Evolutionary conservation across 1,140 invertebrate species (phyloP).

Genomic region (Sinonovacula constricta): DNA sequence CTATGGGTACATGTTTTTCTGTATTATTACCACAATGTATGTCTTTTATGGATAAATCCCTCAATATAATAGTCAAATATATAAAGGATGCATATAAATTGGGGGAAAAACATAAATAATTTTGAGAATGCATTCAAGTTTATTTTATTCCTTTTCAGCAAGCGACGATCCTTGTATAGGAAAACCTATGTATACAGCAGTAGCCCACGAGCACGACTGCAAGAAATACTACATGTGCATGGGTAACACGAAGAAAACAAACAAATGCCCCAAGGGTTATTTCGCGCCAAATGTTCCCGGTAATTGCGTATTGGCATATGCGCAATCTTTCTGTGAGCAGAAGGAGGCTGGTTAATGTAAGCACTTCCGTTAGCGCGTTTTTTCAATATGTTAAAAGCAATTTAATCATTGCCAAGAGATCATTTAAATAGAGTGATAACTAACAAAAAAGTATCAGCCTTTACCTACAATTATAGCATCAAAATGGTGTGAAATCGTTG

Average conservation of each 20-base stretch:
- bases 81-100: too few relatives aligned
- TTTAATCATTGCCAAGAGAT: too few relatives aligned
- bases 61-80: background rate
- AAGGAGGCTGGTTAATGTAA: too few relatives aligned
- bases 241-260: constrained; percentile 23
- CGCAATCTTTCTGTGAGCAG: constrained; percentile 38
- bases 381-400: too few relatives aligned
- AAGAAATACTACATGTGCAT: constrained; percentile 46
- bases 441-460: too few relatives aligned
- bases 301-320: constrained; percentile 43
- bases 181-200: constrained; percentile 14
- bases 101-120: too few relatives aligned
- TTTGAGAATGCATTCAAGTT: background rate
- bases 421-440: too few relatives aligned
- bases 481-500: too few relatives aligned
- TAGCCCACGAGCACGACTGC: constrained; percentile 41
- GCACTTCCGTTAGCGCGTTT: too few relatives aligned
- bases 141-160: background rate
- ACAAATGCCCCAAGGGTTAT: constrained; percentile 40
- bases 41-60: background rate
- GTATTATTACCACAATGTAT: background rate
- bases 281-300: constrained; percentile 39
- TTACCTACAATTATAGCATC: too few relatives aligned
- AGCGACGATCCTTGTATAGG: constrained; percentile 23
- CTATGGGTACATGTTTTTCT: background rate